Conservation (phyloP, 2,888 invertebrate genomes). For the Trilocha varians region DNA sequence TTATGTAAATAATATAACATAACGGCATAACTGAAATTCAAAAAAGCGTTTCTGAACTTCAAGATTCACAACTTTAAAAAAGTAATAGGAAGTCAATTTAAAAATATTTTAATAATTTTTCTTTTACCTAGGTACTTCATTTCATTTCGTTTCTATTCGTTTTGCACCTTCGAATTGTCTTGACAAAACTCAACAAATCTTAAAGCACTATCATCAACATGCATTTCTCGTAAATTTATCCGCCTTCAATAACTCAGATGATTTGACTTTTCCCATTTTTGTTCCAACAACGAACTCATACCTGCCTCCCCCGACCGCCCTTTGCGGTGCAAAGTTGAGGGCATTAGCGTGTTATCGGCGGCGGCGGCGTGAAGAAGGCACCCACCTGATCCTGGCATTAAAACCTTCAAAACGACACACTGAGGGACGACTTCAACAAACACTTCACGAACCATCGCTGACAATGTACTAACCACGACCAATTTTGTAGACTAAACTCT, state of each 20-base stretch:
- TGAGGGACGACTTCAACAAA: constrained; percentile 19
- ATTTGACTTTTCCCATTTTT: constrained; percentile 69
- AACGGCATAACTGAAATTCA: no score
- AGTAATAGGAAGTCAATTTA: no score
- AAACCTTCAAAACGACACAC: constrained; percentile 24
- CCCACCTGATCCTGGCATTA: constrained; percentile 60
- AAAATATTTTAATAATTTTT: no score
- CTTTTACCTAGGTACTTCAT: no score
- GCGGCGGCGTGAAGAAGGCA: constrained; percentile 65
- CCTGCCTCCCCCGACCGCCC: constrained; percentile 33
- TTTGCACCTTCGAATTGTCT: no score
- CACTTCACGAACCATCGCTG: constrained; percentile 25
- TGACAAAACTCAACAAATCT: no score
- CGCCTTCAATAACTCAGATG: constrained; percentile 67
- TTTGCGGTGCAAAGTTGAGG: constrained; percentile 72
- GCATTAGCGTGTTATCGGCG: constrained; percentile 73
- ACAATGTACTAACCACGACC: constrained; percentile 5
- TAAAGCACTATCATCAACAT: background rate
- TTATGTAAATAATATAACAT: no score
- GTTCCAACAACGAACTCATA: constrained; percentile 40
- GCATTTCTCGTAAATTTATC: constrained; percentile 56
- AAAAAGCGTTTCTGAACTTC: no score
- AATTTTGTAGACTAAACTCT: constrained; percentile 10
- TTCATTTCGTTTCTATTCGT: no score
- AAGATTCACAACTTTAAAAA: no score